A percentile compares a stretch with the other conserved stretches of the same genome.
Evolutionary conservation across 2,797 vertebrate species (phyloP).

Genomic region (Rhynchonycteris naso): DNA sequence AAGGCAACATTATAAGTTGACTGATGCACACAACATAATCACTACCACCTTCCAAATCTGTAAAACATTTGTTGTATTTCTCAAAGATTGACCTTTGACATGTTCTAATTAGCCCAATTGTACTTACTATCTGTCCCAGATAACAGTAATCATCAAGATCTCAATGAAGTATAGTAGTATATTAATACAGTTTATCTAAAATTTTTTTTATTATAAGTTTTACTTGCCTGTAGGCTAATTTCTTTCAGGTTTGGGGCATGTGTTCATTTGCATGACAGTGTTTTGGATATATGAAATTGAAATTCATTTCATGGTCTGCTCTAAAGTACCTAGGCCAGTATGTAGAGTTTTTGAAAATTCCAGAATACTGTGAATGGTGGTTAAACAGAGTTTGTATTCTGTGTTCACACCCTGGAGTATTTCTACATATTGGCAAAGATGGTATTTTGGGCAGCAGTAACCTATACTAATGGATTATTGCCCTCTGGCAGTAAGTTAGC

Average conservation of each 20-base stretch:
- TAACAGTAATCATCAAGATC: background rate
- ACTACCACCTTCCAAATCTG: background rate
- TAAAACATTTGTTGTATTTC: constrained; percentile 21
- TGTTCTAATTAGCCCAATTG: constrained; percentile 1
- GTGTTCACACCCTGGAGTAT: background rate
- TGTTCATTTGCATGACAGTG: constrained; percentile 45
- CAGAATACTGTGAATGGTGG: background rate
- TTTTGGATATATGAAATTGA: constrained; percentile 46
- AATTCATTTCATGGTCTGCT: constrained; percentile 25
- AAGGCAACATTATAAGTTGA: constrained; percentile 33
- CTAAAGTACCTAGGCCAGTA: constrained; percentile 37
- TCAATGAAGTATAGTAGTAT: background rate
- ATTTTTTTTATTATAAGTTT: background rate
- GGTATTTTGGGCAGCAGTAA: constrained; percentile 3
- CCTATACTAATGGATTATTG: constrained; percentile 1
- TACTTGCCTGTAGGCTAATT: constrained; percentile 37
- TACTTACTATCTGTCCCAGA: background rate
- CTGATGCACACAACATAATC: background rate
- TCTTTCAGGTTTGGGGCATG: constrained; percentile 51
- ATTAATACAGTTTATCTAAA: background rate
- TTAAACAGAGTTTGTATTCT: background rate
- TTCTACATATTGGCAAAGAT: constrained; percentile 17
- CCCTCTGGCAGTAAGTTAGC: constrained; percentile 25
- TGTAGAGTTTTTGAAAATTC: constrained; percentile 39
- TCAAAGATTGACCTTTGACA: background rate